Evolutionary conservation across 1,140 invertebrate genomes (phyloP), one percentile per base, ranked within the genome.

Genomic region (Ridgeia piscesae): DNA sequence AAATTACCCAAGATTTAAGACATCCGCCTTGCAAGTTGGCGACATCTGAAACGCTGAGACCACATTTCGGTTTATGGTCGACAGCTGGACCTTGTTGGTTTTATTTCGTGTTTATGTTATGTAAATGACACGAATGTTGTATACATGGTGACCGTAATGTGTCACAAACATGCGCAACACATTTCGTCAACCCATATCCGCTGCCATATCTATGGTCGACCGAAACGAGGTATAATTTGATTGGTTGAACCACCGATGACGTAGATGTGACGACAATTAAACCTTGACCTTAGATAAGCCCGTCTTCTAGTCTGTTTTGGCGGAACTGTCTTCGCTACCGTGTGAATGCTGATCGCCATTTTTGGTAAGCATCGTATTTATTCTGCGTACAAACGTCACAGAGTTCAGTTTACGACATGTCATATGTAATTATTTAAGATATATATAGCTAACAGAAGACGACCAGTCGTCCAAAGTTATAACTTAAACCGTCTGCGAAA

Each of bases 261-360:
- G 48, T 6, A 91, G 88, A 88, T 31, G 88, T 92, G 34, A 34
- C 33, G 88, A 27, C 35, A 35, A 89, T 91, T 91, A 35, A 27
- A 92, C 91, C 91, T 33, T 88, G 91, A 77, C 58, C 58, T 77
- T 77, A 27, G 58, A 42, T 77, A 31, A 77, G 58, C 58, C 58
- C 58, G 58, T 77, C 58, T 77, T 77, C 58, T 77, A 77, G 58
- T 21, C 58, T 31, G 27, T 77, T 77, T 31, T 77, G 58, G 58
- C 58, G 58, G 11, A 77, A 77, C 58, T 9, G 58, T 9, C 58
- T 77, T 77, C 58, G 58, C 2, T 77, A 77, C 58, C 58, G 58
- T 77, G 58, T 77, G 58, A 77, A 21, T 77, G 58, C 27, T 77
- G 58, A 77, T 77, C 58, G 58, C 58, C 58, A 77, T 77, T 31